A percentile compares a stretch with the other conserved stretches of the same genome.
phyloP scores from a whole-genome alignment of 2,888 invertebrate species.

The Megaustenia siamemsis region DNA sequence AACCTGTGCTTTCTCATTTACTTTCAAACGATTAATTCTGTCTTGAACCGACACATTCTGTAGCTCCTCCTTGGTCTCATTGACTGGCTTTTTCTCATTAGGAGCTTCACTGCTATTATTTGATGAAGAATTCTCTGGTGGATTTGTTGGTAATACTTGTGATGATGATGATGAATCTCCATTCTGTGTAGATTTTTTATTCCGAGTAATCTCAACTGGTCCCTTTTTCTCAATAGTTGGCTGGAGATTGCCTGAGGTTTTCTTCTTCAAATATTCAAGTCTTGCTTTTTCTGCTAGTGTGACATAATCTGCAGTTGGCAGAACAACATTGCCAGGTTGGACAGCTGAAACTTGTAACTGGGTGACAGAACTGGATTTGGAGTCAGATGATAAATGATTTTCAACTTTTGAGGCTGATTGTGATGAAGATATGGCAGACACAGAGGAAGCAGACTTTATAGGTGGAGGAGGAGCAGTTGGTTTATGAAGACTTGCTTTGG shows the following conservation, averaged over 20 bases:
- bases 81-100: constrained; percentile 52
- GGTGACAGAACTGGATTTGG: background rate
- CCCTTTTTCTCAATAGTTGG: constrained; percentile 45
- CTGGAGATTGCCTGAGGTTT: constrained; percentile 49
- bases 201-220: constrained; percentile 49
- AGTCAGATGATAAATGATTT: background rate
- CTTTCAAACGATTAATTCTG: constrained; percentile 61
- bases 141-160: constrained; percentile 50
- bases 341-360: constrained; percentile 30
- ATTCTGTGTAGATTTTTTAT: constrained; percentile 8
- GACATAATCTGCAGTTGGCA: constrained; percentile 66
- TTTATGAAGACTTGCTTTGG: constrained; percentile 14
- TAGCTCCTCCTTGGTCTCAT: constrained; percentile 13
- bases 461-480: constrained; percentile 48
- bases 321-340: constrained; percentile 53
- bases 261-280: constrained; percentile 72
- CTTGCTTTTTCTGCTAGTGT: constrained; percentile 75
- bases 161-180: constrained; percentile 55
- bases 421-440: background rate
- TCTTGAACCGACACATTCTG: constrained; percentile 61
- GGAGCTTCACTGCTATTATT: constrained; percentile 4
- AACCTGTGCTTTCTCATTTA: constrained; percentile 31
- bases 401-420: constrained; percentile 31
- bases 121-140: constrained; percentile 46
- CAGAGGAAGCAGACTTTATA: constrained; percentile 24